Percentiles rank a stretch among this genome's conserved stretches.
These are phyloP conservation scores for Lacerta viridis DNA, from an alignment of 2,797 vertebrate species.

Conservation along the genomic window DNA sequence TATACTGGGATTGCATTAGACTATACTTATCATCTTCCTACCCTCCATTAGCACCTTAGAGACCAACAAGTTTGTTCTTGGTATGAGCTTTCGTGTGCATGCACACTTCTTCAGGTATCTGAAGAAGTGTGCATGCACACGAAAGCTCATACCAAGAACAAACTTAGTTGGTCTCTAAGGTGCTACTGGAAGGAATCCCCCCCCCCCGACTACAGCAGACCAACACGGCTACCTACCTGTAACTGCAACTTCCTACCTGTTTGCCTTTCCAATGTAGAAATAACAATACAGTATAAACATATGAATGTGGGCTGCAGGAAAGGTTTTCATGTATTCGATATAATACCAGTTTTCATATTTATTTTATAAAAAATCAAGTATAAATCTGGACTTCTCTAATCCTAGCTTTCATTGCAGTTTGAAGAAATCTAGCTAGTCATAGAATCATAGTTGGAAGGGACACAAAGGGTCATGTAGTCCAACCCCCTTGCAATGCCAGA, in stretches of 20 bases:
- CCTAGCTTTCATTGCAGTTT: constrained; percentile 63
- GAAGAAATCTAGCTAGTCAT: constrained; percentile 59
- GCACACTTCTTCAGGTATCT: no score
- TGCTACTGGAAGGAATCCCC: no score
- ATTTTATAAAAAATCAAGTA: constrained; percentile 25
- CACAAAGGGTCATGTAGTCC: no score
- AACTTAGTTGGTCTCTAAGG: no score
- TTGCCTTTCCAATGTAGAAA: not conserved
- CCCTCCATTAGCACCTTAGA: not conserved
- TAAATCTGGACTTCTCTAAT: constrained; percentile 22
- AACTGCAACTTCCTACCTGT: not conserved
- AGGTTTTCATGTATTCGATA: constrained; percentile 38
- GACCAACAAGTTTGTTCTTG: no score
- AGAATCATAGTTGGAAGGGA: no score
- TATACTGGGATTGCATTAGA: not conserved
- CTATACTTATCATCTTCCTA: not conserved
- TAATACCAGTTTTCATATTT: not conserved
- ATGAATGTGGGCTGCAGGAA: constrained; percentile 54
- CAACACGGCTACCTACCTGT: no score
- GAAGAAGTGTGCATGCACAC: no score
- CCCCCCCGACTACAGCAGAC: no score
- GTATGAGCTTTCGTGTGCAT: no score
- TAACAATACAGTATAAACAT: constrained; percentile 27
- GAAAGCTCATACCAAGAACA: no score
- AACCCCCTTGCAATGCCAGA: no score